A percentile compares a stretch with the other conserved stretches of the same genome.
phyloP scores from a whole-genome alignment of 2,113 vertebrate species.

The Centrocercus urophasianus region DNA sequence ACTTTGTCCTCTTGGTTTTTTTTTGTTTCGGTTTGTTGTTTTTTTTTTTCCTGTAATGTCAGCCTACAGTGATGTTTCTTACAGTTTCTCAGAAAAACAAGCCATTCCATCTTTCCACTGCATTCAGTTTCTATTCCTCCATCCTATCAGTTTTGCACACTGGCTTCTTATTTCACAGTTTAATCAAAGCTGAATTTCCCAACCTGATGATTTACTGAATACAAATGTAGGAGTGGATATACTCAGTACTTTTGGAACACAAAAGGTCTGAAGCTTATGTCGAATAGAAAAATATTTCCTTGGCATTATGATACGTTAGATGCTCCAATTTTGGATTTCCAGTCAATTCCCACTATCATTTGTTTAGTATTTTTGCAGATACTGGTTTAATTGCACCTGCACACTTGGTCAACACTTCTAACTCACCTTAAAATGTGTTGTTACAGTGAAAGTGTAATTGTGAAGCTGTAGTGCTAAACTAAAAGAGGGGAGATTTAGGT shows the following conservation, averaged over 20 bases:
- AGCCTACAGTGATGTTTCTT: background rate
- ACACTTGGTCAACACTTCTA: background rate
- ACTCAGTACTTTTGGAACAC: background rate
- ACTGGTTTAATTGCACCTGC: conserved; percentile 24
- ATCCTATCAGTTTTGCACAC: background rate
- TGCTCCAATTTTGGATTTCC: background rate
- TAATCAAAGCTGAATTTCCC: background rate
- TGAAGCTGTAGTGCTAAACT: background rate
- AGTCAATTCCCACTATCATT: background rate
- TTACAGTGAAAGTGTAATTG: background rate
- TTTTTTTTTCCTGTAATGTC: background rate
- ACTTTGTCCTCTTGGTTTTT: no score
- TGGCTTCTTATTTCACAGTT: background rate
- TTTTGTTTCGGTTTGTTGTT: background rate
- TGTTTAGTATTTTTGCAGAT: background rate
- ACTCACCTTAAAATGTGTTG: background rate
- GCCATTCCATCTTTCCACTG: background rate
- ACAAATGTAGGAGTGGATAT: background rate
- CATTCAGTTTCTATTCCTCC: background rate
- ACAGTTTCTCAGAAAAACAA: background rate
- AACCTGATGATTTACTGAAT: background rate
- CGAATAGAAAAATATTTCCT: background rate
- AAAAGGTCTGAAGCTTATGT: background rate
- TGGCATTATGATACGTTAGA: background rate
- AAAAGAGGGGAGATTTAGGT: background rate